Evolutionary conservation across 2,888 invertebrate species (phyloP), one percentile per base, ranked within the genome.

Genomic region (Heliconius sara): DNA sequence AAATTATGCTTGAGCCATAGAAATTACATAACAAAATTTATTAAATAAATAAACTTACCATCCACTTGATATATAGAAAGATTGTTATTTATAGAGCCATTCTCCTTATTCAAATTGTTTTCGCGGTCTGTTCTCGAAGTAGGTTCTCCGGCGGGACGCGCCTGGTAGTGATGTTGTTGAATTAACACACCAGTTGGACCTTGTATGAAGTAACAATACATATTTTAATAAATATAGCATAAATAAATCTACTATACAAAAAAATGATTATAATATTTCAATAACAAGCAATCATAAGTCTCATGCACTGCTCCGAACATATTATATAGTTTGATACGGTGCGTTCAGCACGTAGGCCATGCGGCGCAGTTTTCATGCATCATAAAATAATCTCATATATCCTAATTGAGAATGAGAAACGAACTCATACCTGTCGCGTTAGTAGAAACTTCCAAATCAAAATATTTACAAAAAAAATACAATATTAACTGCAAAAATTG

Each of bases 121-220:
- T 90, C 89, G 76, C 88, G 88, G 16, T 87, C 87, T 34, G 93
- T 92, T 6, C 85, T 87, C 77, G 93, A 86, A 0, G 92, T 85
- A 0, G 91, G 88, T 72, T 95, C 95, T 19, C 96, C 95, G 0
- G 97, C 95, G 1, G 98, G 98, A 12, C 98, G 95, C 3, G 98
- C 98, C 92, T 98, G 98, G 90, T 98, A 98, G 90, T 98, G 98
- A 95, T 99, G 98, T 89, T 98, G 98, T 87, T 99, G 98, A 86
- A 99, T 98, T 70, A 98, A 92, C 27, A 98, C 98, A 9, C 98
- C 98, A 0, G 98, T 98, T 10, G 98, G 98, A 72, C 98, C 98
- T 97, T 86, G 2, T 57, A 52, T 39, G 19, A 3, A 66, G 47
- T 13, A n/a, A 43, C 4, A 52, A 30, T 57, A 30, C 22, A 19